Evolutionary conservation across 2,113 vertebrate species (phyloP), one percentile per base, ranked within the genome.

Genomic region (Sinocyclocheilus anshuiensis): DNA sequence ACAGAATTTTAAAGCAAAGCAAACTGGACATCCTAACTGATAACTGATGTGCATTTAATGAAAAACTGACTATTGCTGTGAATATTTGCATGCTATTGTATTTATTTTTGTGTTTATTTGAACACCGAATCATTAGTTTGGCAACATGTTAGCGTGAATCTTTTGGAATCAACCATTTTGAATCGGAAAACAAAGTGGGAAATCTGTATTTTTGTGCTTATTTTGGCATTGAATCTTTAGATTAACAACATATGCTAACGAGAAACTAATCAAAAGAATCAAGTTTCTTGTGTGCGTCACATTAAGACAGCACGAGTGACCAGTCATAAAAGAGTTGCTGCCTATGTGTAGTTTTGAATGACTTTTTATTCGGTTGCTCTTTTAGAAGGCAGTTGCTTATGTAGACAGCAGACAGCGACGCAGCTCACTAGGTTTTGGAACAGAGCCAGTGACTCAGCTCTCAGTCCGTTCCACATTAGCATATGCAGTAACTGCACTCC

Each of bases 401-500:
- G 22, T 48, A 26, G n/a, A 45, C 78, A 57, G 50, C 29, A 59
- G 26, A 79, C 29, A 45, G 33, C 4, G 12, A 81, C 2, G 9
- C 78, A 45, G 79, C 79, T 65, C 39, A 65, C 24, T 69, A 18
- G 67, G 4, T 57, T 72, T 39, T 42, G 81, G 50, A 74, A 72
- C 29, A 24, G 69, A 74, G 50, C 48, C 24, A 24, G 72, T 67
- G 81, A 78, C 26, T 84, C 87, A 71, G 76, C 57, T 76, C n/a
- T 24, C 42, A 48, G n/a, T 48, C 48, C 6, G 39, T 59, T 85
- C 48, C 11, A 42, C 20, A 53, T 85, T 53, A 85, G 81, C 83
- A 87, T 77, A 85, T 87, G 63, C 74, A 57, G 67, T 55, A 79
- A 88, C 78, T 81, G 81, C 26, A 85, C 71, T 55, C 48, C 6